Evolutionary conservation across 2,797 vertebrate species (phyloP).

Genomic region (Fundulus diaphanus): DNA sequence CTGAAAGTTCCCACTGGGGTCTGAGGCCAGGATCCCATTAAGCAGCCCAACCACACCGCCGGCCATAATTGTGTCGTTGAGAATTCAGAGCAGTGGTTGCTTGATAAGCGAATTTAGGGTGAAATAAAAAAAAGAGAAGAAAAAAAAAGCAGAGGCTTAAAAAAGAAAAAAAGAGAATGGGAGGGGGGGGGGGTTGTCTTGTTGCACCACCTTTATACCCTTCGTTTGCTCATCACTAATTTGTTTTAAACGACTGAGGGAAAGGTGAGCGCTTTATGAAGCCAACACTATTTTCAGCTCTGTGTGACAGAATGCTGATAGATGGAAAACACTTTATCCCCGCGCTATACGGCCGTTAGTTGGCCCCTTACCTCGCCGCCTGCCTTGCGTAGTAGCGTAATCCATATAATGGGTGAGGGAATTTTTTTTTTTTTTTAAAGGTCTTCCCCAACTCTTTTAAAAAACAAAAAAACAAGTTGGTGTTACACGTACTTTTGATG

Average conservation of each 20-base stretch:
- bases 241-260: slow-evolving; percentile 81
- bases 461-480: slow-evolving; percentile 13
- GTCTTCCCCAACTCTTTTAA: slow-evolving; percentile 1
- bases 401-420: slow-evolving; percentile 35
- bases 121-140: slow-evolving; percentile 77
- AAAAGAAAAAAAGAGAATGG: not conserved
- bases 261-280: slow-evolving; percentile 75
- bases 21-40: slow-evolving; percentile 85
- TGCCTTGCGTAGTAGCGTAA: slow-evolving; percentile 53
- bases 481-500: slow-evolving; percentile 8
- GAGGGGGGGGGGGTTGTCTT: slow-evolving; percentile 43
- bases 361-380: slow-evolving; percentile 52
- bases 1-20: slow-evolving; percentile 84
- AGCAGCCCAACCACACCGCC: slow-evolving; percentile 81
- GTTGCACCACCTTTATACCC: slow-evolving; percentile 75
- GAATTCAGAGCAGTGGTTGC: slow-evolving; percentile 83
- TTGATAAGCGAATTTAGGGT: slow-evolving; percentile 84
- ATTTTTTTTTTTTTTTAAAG: slow-evolving; percentile 12
- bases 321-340: slow-evolving; percentile 66
- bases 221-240: slow-evolving; percentile 75
- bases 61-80: slow-evolving; percentile 85
- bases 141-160: slow-evolving; percentile 60
- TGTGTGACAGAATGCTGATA: slow-evolving; percentile 62
- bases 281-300: slow-evolving; percentile 52
- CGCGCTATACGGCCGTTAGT: slow-evolving; percentile 35